Percentiles rank a stretch among this genome's conserved stretches.
Conservation (phyloP, 2,113 vertebrate species). For the Hystrix brachyura region DNA sequence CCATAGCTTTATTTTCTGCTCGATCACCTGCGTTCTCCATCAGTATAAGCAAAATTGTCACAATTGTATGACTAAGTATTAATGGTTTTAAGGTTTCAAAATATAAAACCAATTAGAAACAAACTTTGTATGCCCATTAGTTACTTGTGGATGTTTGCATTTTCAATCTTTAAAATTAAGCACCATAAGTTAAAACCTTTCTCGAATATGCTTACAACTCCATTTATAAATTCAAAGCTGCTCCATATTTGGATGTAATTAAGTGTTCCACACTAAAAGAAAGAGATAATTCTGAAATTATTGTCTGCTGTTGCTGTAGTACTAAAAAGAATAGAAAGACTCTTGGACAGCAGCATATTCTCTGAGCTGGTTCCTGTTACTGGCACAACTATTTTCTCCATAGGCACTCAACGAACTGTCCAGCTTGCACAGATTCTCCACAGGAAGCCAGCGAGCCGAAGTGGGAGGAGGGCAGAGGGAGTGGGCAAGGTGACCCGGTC, state of each 20-base stretch:
- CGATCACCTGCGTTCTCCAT: not conserved
- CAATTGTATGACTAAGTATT: slow-evolving; percentile 29
- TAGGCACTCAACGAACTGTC: not conserved
- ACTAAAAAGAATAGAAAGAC: not conserved
- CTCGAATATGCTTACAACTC: slow-evolving; percentile 31
- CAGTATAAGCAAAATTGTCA: slow-evolving; percentile 19
- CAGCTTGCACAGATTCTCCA: not conserved
- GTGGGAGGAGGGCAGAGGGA: not conserved
- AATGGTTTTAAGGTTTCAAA: slow-evolving; percentile 52
- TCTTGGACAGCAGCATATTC: not conserved
- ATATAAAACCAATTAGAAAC: slow-evolving; percentile 56
- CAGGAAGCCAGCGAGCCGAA: not conserved
- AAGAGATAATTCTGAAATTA: not conserved
- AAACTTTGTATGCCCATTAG: not conserved
- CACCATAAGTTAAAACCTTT: slow-evolving; percentile 9
- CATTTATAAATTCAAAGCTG: slow-evolving; percentile 54
- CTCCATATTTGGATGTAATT: slow-evolving; percentile 58
- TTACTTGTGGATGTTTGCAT: slow-evolving; percentile 30
- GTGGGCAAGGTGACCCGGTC: not conserved
- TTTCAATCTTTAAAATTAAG: slow-evolving; percentile 58
- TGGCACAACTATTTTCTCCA: not conserved
- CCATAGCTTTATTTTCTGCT: slow-evolving; percentile 49
- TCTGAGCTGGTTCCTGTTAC: not conserved
- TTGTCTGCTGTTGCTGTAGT: not conserved
- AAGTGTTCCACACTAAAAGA: slow-evolving; percentile 28